Base-by-base conservation (phyloP, 2,113 vertebrate species). In the Meles meles region DNA sequence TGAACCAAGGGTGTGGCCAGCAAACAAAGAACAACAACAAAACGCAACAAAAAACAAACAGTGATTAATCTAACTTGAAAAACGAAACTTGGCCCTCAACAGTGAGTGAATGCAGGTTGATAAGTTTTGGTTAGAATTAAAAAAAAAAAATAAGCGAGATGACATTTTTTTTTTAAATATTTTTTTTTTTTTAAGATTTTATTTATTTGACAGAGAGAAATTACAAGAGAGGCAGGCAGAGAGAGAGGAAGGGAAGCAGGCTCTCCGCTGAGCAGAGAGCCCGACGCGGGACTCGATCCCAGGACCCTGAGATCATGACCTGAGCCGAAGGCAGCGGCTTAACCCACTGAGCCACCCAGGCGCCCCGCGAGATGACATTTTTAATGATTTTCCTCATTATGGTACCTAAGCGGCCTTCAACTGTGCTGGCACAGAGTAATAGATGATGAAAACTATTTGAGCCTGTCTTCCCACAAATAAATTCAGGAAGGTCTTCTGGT, bases 31-130 rank as follows among this genome's bases (percentile, higher is more conserved):
- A 59, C 21, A 37, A 27, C 49, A 27, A 55, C 3, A 13, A n/a
- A 14, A 29, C 7, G 3, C 3, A 74, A 74, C 13, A 29, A 29
- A 17, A 76, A 47, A 15, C 39, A 34, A 83, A 71, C 1, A 10
- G 6, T 21, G 5, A 42, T 23, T 3, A 21, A 37, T 49, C 6
- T 17, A 34, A 42, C 34, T 12, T 82, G 11, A 21, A 52, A 55
- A 42, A 72, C 37, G 7, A 20, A 0, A 7, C 2, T 25, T 23
- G 21, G 4, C 1, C 5, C 4, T 67, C 49, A 37, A 11, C 27
- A 44, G 21, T n/a, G 34, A 95, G 34, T 27, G 2, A 55, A 3
- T 57, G 2, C 4, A 20, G 42, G 27, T 14, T 63, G 2, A 0
- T 74, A 61, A 23, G 3, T n/a, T 93, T 88, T 23, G 63, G 2